Conservation (phyloP, 1,140 invertebrate genomes). For the Druon quercuslanigerum region DNA sequence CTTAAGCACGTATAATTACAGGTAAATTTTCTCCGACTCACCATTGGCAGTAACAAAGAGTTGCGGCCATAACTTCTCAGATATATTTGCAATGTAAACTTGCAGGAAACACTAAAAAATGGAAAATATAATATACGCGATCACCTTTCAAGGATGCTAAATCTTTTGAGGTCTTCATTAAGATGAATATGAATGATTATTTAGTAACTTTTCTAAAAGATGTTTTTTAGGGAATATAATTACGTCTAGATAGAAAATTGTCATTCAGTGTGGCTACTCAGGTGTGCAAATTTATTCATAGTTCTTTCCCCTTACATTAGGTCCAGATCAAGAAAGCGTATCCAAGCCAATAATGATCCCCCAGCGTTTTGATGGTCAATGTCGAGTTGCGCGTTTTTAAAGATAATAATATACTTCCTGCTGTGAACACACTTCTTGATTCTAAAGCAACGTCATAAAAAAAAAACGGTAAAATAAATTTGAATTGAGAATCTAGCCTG, state of each 20-base stretch:
- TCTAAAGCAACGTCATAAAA: too few species aligned
- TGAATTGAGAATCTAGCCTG: not conserved
- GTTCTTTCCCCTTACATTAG: not conserved
- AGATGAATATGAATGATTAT: not conserved
- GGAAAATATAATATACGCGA: too few species aligned
- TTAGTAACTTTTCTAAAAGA: not conserved
- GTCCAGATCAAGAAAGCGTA: not conserved
- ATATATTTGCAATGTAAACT: too few species aligned
- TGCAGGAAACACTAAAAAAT: too few species aligned
- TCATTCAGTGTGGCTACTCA: not conserved
- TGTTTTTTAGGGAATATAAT: not conserved
- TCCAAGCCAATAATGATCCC: conserved; percentile 14
- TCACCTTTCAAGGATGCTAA: too few species aligned
- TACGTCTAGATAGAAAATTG: not conserved
- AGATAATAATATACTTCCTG: conserved; percentile 20
- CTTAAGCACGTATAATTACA: too few species aligned
- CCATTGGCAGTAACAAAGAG: too few species aligned
- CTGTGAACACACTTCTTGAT: conserved; percentile 20
- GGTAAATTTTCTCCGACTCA: too few species aligned
- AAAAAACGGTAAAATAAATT: not conserved
- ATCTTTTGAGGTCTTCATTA: too few species aligned
- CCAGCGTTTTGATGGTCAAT: not conserved
- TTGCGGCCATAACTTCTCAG: too few species aligned
- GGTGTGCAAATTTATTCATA: conserved; percentile 21
- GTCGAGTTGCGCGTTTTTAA: conserved; percentile 14